Evolutionary conservation across 2,113 vertebrate genomes (phyloP).

Genomic region (Strigops habroptila): DNA sequence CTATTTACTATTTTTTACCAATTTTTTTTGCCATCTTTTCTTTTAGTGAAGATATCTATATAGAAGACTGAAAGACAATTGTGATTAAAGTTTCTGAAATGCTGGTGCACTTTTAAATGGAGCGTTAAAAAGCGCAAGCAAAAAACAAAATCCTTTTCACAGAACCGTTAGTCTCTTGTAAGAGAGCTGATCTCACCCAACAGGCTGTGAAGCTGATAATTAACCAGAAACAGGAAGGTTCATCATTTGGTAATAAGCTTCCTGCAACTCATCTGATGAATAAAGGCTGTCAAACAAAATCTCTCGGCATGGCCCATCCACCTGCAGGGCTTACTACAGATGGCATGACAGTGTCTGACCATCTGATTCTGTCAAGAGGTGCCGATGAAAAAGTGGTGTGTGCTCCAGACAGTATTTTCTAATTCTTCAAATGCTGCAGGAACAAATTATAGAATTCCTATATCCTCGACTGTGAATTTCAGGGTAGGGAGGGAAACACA

Average conservation of each 20-base stretch:
- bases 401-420: slow-evolving; percentile 33
- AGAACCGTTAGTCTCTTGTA: neutral
- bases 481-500: neutral
- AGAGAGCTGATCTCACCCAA: neutral
- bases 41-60: neutral
- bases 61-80: neutral
- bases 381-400: neutral
- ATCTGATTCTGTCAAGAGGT: slow-evolving; percentile 50
- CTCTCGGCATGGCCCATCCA: neutral
- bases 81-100: neutral
- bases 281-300: slow-evolving; percentile 41
- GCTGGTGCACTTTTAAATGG: neutral
- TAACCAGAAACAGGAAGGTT: slow-evolving; percentile 39
- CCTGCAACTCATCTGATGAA: slow-evolving; percentile 32
- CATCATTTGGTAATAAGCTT: slow-evolving; percentile 59
- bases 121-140: neutral
- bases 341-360: slow-evolving; percentile 52
- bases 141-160: neutral
- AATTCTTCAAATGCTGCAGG: slow-evolving; percentile 22
- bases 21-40: neutral
- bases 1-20: neutral
- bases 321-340: slow-evolving; percentile 37
- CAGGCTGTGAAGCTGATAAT: slow-evolving; percentile 6
- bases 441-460: neutral
- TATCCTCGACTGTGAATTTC: neutral